Conservation (phyloP, 1,140 invertebrate species). For the Polypedilum pembai region DNA sequence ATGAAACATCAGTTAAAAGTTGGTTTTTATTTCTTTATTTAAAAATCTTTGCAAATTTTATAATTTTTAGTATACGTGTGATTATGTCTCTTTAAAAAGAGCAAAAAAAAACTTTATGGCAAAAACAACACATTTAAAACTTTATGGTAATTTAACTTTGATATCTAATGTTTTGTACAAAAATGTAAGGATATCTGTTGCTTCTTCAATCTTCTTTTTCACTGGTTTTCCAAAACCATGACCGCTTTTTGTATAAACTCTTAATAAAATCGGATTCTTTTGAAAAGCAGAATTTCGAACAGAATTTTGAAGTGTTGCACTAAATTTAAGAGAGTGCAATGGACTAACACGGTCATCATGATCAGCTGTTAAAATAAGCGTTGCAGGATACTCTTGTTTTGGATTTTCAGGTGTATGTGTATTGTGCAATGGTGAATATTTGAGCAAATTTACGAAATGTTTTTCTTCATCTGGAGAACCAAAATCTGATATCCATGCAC, state of each 20-base stretch:
- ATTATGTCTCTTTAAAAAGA: no score
- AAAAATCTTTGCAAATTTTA: no score
- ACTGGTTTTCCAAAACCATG: constrained; percentile 96
- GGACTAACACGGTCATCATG: constrained; percentile 97
- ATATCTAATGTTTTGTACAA: constrained; percentile 68
- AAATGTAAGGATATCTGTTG: constrained; percentile 80
- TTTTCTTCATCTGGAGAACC: constrained; percentile 82
- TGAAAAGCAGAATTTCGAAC: constrained; percentile 57
- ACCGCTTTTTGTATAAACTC: constrained; percentile 90
- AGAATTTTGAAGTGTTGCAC: constrained; percentile 80
- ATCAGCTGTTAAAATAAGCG: constrained; percentile 86
- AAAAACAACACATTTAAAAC: background rate
- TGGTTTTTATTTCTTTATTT: no score
- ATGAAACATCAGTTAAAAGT: no score
- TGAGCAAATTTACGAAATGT: constrained; percentile 81
- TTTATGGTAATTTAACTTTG: constrained; percentile 44
- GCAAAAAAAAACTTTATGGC: no score
- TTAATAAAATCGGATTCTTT: constrained; percentile 80
- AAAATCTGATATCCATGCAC: constrained; percentile 94
- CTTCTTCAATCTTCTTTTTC: constrained; percentile 66
- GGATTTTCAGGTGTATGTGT: constrained; percentile 57
- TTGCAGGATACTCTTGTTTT: constrained; percentile 76
- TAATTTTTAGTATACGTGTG: no score
- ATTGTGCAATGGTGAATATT: constrained; percentile 95
- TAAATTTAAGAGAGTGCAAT: constrained; percentile 90